Base-by-base conservation (phyloP, 2,888 invertebrate species). In the Nudaria mundana region DNA sequence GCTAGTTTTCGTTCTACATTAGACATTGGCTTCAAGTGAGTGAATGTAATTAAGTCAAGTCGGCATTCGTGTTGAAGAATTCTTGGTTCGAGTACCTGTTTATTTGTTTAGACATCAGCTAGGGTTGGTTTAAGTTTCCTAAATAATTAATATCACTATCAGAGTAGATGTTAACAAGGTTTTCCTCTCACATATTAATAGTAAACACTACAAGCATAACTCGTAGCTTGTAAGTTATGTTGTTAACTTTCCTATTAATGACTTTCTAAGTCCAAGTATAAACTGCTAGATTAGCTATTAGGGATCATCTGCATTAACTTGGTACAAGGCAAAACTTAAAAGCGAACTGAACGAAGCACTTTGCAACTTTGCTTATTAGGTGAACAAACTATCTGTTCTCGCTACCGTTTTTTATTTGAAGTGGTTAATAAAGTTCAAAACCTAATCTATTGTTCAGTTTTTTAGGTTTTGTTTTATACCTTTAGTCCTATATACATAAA, bases 351-450 rank as follows among this genome's bases (percentile, higher is more conserved):
- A 36, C n/a, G 34, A 28, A 35, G 35, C 28, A 52, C 48, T 60
- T 58, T 44, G 39, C 45, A 71, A 70, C 63, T 71, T 68, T 51
- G 48, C 54, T 63, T 67, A 68, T 63, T 65, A 62, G 33, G 41
- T 20, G 35, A 46, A 48, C 51, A 32, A 44, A 45, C 40, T 50
- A 54, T 43, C 30, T 30, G 31, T 37, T 43, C 22, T 18, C 34
- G 37, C 46, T 54, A 53, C 56, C 52, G 52, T 52, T 53, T 53
- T 29, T 29, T 36, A 37, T 45, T 56, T 49, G 55, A 41, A 50
- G 57, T 50, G 59, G 65, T 58, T n/a, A 62, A 39, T 47, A 12
- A 34, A 54, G 44, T 54, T 58, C 25, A 25, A 29, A 49, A 45
- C 42, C 41, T 48, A 32, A 40, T 30, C 34, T 48, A 57, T 56